Conservation (phyloP, 2,113 vertebrate genomes). For the Danio rerio region GRCz12tu NC_133194.1:8613501-8614000, state of each 20-base stretch:
- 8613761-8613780: conserved; percentile 24
- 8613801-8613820: conserved; percentile 58
- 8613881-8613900: conserved; percentile 47
- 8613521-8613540: conserved; percentile 30
- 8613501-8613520: conserved; percentile 53
- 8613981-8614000: neutral
- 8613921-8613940: conserved; percentile 64
- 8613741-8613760: conserved; percentile 20
- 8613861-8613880: conserved; percentile 44
- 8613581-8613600: conserved; percentile 3
- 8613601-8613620: neutral
- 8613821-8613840: conserved; percentile 44
- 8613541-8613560: neutral
- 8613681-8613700: conserved; percentile 31
- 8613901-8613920: conserved; percentile 52
- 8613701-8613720: conserved; percentile 48
- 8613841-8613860: conserved; percentile 51
- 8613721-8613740: conserved; percentile 39
- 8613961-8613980: neutral
- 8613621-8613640: neutral
- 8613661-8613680: conserved; percentile 16
- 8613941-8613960: neutral
- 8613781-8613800: conserved; percentile 45
- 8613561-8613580: conserved; percentile 20
- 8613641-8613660: neutral